Evolutionary conservation across 2,797 vertebrate species (phyloP).

Genomic region (Phrynocephalus forsythii): DNA sequence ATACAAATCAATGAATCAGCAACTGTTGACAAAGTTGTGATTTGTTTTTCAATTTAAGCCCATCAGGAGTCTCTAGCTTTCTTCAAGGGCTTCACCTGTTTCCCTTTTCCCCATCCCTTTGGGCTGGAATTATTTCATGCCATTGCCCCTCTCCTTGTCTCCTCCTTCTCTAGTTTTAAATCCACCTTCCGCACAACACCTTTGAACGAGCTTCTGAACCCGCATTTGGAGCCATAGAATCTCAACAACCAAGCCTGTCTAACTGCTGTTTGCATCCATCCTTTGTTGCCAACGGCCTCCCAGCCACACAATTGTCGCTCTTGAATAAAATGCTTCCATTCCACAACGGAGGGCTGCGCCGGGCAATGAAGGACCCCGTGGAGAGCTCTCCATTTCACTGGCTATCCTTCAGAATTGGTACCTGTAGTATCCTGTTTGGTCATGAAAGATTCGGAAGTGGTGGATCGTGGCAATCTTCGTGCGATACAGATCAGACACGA

Average conservation of each 20-base stretch:
- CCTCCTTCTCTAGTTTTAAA: background rate
- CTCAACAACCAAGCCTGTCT: background rate
- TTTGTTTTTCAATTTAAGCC: too few relatives aligned
- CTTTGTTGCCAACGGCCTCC: too few relatives aligned
- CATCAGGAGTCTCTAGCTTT: too few relatives aligned
- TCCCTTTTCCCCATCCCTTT: background rate
- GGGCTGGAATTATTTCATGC: background rate
- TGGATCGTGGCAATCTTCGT: slow-evolving; percentile 86
- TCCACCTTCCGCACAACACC: background rate
- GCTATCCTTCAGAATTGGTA: slow-evolving; percentile 59
- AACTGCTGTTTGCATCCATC: background rate
- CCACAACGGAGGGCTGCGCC: background rate
- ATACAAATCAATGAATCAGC: too few relatives aligned
- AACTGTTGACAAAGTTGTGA: too few relatives aligned
- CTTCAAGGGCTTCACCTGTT: background rate
- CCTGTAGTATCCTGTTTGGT: slow-evolving; percentile 97
- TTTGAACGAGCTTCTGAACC: background rate
- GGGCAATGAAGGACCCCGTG: background rate
- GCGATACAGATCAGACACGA: slow-evolving; percentile 95
- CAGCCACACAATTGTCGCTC: background rate
- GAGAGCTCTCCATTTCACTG: background rate
- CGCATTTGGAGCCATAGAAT: background rate
- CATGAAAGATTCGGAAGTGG: slow-evolving; percentile 91
- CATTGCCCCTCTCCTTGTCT: background rate
- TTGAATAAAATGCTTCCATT: background rate